These are phyloP conservation scores for Drosophila fungiperda DNA, from an alignment of 2,888 invertebrate species.

Conservation along the genomic window DNA sequence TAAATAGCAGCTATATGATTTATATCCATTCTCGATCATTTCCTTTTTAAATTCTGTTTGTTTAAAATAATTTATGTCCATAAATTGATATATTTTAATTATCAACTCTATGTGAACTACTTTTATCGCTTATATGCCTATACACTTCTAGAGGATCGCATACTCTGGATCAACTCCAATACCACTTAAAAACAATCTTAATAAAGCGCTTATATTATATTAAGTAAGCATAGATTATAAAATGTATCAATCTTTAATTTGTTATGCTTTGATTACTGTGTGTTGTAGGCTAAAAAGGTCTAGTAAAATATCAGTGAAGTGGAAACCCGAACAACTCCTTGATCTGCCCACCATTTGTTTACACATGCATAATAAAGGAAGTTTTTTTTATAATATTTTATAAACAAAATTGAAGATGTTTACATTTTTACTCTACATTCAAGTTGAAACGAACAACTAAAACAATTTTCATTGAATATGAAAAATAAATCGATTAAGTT, in stretches of 20 bases:
- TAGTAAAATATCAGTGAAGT: background rate
- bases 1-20: conserved; percentile 51
- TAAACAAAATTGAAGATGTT: conserved; percentile 2
- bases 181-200: conserved; percentile 10
- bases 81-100: background rate
- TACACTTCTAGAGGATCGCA: background rate
- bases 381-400: conserved; percentile 12
- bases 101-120: background rate
- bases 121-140: conserved; percentile 2
- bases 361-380: conserved; percentile 6
- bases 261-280: conserved; percentile 6
- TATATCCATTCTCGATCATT: conserved; percentile 7
- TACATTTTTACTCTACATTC: background rate
- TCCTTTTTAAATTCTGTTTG: background rate
- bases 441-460: background rate
- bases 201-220: conserved; percentile 22
- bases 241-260: conserved; percentile 6
- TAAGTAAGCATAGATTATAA: conserved; percentile 10
- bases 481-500: conserved; percentile 3
- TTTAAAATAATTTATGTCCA: background rate
- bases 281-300: background rate
- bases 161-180: conserved; percentile 1
- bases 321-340: background rate
- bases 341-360: conserved; percentile 14
- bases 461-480: background rate